Base-by-base conservation (phyloP, 92 coral and sea anemone species). In the Virgularia gustaviana region DNA sequence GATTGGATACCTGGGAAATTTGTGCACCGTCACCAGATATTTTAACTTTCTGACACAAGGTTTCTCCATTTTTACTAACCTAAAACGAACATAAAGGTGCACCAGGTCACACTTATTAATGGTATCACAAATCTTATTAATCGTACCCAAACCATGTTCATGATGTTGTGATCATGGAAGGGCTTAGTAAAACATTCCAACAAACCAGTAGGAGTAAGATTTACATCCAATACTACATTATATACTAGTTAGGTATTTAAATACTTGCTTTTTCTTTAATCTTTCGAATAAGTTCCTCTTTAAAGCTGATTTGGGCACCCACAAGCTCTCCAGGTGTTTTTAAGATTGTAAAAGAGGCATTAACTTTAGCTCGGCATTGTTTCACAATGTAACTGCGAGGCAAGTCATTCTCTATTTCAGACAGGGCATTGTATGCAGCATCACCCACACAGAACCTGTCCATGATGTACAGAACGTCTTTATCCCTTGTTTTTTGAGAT, bases 261-360 rank as follows among this genome's bases (percentile, higher is more conserved):
- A 53, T 53, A 53, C 60, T 53, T 53, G 29, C 60, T n/a, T 53
- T 53, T 18, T 53, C 57, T n/a, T n/a, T 51, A 6, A 51, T 51
- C 18, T 51, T 51, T 51, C 57, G 57, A 16, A 20, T n/a, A n/a
- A 53, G 30, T 22, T 53, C 60, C 30, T 53, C 60, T 53, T 53
- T 53, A 53, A 53, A 53, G 30, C 60, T 53, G 60, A 53, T 53
- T n/a, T n/a, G n/a, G n/a, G n/a, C n/a, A n/a, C n/a, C n/a, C n/a
- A n/a, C n/a, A n/a, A n/a, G n/a, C n/a, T n/a, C n/a, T n/a, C n/a
- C n/a, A n/a, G n/a, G n/a, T n/a, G n/a, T n/a, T n/a, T n/a, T n/a
- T n/a, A n/a, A n/a, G n/a, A n/a, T n/a, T n/a, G n/a, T n/a, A n/a
- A 58, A 58, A 58, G 33, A 28, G 41, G 38, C 62, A 22, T 33